Base-by-base conservation (phyloP, 1,140 invertebrate species). In the Microplitis demolitor region DNA sequence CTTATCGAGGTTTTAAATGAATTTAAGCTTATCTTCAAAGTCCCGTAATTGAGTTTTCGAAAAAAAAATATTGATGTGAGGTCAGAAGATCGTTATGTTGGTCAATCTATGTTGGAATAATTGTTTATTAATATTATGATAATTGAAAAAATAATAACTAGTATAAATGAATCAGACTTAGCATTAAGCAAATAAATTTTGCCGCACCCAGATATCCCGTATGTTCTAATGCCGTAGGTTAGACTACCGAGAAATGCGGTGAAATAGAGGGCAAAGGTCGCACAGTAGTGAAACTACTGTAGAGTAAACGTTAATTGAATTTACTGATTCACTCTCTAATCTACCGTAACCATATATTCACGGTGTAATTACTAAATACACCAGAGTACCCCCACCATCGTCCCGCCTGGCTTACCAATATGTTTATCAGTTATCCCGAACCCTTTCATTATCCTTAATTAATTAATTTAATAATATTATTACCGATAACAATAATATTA, bases 281-380 rank as follows among this genome's bases (percentile, higher is more conserved):
- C 53, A 11, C 24, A 45, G 39, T 45, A 45, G 39, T 9, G 39
- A 11, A 50, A 67, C 66, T 62, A 35, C 60, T 62, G 35, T 62
- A 51, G 45, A 51, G 78, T 83, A 81, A 82, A 83, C 74, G 83
- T 83, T 86, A 85, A 86, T 85, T 85, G 83, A 85, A 83, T 84
- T 75, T 80, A 81, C 80, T 81, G 85, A 83, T 82, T 79, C 80
- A 80, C 77, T 69, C 80, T 82, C 78, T 84, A 84, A 84, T 84
- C 79, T 82, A 74, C 76, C 73, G 76, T 78, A 78, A 78, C 78
- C 79, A 67, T 67, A 79, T 83, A 85, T 85, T 85, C 82, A 77
- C 76, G 80, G 66, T 77, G 79, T 51, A 84, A 85, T 81, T 79
- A 78, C 76, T 77, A 80, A 84, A 85, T 84, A 79, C 77, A 79